phyloP scores from a whole-genome alignment of 2,888 invertebrate genomes.

The Dynastes tityus region DNA sequence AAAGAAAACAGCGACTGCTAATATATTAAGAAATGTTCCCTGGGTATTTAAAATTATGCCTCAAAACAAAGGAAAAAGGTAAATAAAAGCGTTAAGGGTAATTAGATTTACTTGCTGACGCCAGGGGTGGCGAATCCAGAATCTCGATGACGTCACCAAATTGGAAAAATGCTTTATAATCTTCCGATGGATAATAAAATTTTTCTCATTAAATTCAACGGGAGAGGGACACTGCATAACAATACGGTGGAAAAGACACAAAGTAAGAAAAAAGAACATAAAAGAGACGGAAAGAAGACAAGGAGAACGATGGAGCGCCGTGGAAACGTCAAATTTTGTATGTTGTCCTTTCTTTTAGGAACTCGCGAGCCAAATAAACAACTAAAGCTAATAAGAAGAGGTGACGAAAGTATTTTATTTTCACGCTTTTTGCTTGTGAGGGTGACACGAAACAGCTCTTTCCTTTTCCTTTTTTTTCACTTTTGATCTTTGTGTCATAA shows the following conservation, averaged over 20 bases:
- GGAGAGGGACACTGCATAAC: slow-evolving; percentile 42
- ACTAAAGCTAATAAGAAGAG: slow-evolving; percentile 7
- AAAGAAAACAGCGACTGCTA: background rate
- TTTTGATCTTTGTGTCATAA: background rate
- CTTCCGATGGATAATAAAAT: slow-evolving; percentile 49
- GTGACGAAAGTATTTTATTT: slow-evolving; percentile 14
- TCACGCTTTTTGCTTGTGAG: background rate
- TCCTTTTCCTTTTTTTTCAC: background rate
- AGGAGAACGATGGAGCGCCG: background rate
- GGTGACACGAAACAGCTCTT: background rate
- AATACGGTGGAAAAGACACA: slow-evolving; percentile 32
- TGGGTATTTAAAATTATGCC: slow-evolving; percentile 1
- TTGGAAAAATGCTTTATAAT: slow-evolving; percentile 50
- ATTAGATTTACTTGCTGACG: slow-evolving; percentile 43
- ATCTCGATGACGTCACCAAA: slow-evolving; percentile 46
- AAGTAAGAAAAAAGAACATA: slow-evolving; percentile 7
- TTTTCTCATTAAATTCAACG: slow-evolving; percentile 51
- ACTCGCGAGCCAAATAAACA: slow-evolving; percentile 27
- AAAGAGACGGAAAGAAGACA: background rate
- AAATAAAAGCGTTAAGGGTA: slow-evolving; percentile 41
- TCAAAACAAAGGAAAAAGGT: slow-evolving; percentile 22
- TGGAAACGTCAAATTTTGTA: slow-evolving; percentile 33
- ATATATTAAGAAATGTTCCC: slow-evolving; percentile 16
- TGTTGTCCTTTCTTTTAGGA: slow-evolving; percentile 18
- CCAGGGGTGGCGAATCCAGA: slow-evolving; percentile 19